Conservation (phyloP, 2,888 invertebrate species). For the Athalia circularis region DNA sequence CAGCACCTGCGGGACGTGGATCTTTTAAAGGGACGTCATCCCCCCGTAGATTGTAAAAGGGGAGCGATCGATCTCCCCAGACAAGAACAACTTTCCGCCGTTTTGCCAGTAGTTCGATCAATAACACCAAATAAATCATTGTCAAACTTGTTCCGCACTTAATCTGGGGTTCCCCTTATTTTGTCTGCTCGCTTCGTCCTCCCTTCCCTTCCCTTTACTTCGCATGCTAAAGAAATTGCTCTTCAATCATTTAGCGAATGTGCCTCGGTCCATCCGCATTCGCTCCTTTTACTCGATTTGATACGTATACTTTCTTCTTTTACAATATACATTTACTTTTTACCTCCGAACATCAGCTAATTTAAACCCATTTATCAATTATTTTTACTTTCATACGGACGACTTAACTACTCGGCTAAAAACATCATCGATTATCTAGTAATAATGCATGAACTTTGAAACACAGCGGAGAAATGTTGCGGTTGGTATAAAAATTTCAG, state of each 20-base stretch:
- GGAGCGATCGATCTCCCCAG: conserved; percentile 25
- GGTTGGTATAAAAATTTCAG: too few relatives aligned
- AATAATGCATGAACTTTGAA: too few relatives aligned
- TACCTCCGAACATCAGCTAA: not conserved
- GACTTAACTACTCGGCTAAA: too few relatives aligned
- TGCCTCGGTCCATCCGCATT: not conserved
- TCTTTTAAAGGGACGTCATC: not conserved
- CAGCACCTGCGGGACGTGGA: not conserved
- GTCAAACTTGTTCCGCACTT: conserved; percentile 37
- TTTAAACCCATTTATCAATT: not conserved
- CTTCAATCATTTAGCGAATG: conserved; percentile 25
- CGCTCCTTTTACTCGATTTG: not conserved
- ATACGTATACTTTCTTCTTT: not conserved
- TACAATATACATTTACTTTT: not conserved
- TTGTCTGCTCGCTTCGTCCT: conserved; percentile 5
- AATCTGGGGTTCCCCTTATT: not conserved
- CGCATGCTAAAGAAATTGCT: conserved; percentile 14
- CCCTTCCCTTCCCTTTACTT: not conserved
- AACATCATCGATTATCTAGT: too few relatives aligned
- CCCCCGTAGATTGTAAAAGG: not conserved
- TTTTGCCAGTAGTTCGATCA: conserved; percentile 26
- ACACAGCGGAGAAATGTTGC: too few relatives aligned
- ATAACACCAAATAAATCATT: conserved; percentile 37
- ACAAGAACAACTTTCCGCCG: conserved; percentile 35
- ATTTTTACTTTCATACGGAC: too few relatives aligned